These are phyloP conservation scores for Myotis pilosus DNA, from an alignment of 2,797 vertebrate species.

Conservation along the genomic window DNA sequence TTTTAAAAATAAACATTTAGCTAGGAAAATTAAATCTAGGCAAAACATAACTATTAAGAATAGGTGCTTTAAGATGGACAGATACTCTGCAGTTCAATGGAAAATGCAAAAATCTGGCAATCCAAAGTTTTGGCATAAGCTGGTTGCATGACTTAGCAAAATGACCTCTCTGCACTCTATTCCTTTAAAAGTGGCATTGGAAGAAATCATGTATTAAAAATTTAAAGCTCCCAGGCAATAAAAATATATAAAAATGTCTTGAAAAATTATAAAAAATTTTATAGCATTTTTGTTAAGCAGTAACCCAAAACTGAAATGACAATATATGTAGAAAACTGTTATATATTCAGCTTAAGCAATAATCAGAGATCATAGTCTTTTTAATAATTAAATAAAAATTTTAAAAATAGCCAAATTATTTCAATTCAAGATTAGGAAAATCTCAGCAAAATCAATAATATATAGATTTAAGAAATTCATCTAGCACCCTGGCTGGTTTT, in stretches of 20 bases:
- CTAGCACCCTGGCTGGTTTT: too few relatives aligned
- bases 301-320: neutral
- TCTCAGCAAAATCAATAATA: neutral
- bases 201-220: slow-evolving; percentile 7
- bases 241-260: neutral
- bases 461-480: neutral
- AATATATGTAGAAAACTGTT: neutral
- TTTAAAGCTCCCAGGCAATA: neutral
- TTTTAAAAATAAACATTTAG: neutral
- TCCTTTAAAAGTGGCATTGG: neutral
- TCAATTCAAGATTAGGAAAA: neutral
- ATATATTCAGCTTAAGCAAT: neutral
- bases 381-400: neutral
- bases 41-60: neutral
- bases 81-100: neutral
- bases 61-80: neutral
- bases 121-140: neutral
- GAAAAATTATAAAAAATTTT: neutral
- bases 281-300: neutral
- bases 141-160: neutral
- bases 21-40: neutral
- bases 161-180: neutral
- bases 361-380: neutral
- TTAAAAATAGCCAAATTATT: neutral
- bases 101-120: neutral